Percentiles rank a stretch among this genome's conserved stretches.
phyloP scores from a whole-genome alignment of 2,113 vertebrate species.

The Dromaius novaehollandiae region DNA sequence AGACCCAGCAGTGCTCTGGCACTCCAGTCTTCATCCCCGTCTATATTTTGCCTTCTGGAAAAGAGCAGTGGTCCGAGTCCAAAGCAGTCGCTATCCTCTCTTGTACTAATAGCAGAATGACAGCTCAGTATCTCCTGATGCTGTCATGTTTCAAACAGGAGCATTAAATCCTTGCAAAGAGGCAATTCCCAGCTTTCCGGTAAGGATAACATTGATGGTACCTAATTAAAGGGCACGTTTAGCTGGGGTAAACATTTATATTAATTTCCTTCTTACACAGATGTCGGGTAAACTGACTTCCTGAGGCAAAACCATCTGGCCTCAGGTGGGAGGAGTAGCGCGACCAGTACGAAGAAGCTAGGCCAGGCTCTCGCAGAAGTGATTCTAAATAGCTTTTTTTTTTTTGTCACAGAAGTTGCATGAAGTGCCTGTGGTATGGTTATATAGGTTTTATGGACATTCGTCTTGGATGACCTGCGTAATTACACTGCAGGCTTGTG shows the following conservation, averaged over 20 bases:
- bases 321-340: slow-evolving; percentile 42
- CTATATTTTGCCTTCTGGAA: neutral
- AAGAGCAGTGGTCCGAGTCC: neutral
- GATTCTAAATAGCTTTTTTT: neutral
- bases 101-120: neutral
- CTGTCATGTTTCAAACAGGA: neutral
- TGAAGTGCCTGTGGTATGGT: neutral
- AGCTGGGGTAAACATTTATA: slow-evolving; percentile 49
- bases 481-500: slow-evolving; percentile 5
- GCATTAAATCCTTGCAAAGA: neutral
- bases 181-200: slow-evolving; percentile 48
- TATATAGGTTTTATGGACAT: neutral
- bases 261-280: slow-evolving; percentile 46
- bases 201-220: slow-evolving; percentile 22
- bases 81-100: neutral
- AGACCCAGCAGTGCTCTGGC: neutral
- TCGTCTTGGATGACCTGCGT: slow-evolving; percentile 19
- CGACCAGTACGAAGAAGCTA: neutral
- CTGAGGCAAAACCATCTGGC: slow-evolving; percentile 49
- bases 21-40: fast-evolving
- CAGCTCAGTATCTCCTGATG: neutral
- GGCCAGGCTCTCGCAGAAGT: neutral
- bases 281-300: slow-evolving; percentile 58
- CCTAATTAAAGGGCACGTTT: slow-evolving; percentile 52
- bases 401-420: neutral